A percentile compares a stretch with the other conserved stretches of the same genome.
Evolutionary conservation across 2,113 vertebrate genomes (phyloP).

Genomic region (Romanogobio albipinnatus): DNA sequence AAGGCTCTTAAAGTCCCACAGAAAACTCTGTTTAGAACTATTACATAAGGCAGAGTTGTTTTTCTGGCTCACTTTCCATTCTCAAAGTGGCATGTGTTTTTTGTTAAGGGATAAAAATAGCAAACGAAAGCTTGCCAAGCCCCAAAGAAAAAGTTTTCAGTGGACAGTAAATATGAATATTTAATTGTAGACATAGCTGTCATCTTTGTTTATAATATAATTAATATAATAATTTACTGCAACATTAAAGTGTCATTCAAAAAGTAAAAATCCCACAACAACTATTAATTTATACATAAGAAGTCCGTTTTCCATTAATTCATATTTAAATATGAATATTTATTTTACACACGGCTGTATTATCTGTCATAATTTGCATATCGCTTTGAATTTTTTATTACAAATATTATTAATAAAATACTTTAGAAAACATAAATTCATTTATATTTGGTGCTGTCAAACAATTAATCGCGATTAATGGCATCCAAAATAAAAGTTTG

Average conservation of each 20-base stretch:
- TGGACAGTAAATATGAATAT: background rate
- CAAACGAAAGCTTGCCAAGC: slow-evolving; percentile 25
- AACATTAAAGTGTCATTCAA: background rate
- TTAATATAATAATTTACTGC: too few species aligned
- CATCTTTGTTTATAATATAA: too few species aligned
- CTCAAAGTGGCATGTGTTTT: slow-evolving; percentile 40
- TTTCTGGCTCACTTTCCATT: background rate
- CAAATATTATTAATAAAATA: background rate
- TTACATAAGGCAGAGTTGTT: slow-evolving; percentile 34
- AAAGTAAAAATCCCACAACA: background rate
- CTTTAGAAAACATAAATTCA: too few species aligned
- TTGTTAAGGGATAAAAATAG: slow-evolving; percentile 46
- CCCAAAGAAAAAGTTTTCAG: background rate
- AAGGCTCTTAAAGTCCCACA: slow-evolving; percentile 4
- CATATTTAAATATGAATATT: background rate
- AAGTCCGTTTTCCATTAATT: background rate
- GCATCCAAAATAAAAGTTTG: too few species aligned
- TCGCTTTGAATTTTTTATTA: background rate
- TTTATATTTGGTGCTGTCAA: too few species aligned
- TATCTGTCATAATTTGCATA: background rate
- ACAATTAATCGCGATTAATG: too few species aligned
- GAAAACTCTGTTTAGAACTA: slow-evolving; percentile 26
- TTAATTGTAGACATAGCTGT: background rate
- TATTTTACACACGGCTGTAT: background rate
- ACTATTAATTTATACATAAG: background rate